phyloP scores from a whole-genome alignment of 2,888 invertebrate genomes.

The Tethea ocularis region DNA sequence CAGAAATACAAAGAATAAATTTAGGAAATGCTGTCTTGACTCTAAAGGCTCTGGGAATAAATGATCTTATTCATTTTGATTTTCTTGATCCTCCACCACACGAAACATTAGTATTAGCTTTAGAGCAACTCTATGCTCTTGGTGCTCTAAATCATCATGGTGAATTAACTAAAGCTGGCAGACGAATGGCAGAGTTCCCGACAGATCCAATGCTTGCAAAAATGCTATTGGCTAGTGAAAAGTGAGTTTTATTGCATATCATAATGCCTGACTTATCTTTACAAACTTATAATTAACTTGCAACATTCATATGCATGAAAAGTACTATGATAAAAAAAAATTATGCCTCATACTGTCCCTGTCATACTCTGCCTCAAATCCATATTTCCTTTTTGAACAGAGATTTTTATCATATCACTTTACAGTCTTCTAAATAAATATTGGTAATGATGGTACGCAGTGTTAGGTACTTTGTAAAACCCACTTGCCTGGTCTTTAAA shows the following conservation, averaged over 20 bases:
- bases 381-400: no score
- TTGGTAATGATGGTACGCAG: no score
- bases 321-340: no score
- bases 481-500: no score
- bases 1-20: conserved; percentile 99
- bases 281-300: no score
- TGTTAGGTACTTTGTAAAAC: no score
- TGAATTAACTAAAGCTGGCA: conserved; percentile 97
- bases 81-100: conserved; percentile 99
- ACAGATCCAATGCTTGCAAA: conserved; percentile 99
- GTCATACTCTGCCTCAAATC: no score
- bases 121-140: conserved; percentile 98
- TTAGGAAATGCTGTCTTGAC: conserved; percentile 98
- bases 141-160: conserved; percentile 99
- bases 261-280: neutral
- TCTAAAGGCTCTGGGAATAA: conserved; percentile 97
- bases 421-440: no score
- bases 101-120: conserved; percentile 94
- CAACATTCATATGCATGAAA: no score
- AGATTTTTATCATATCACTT: no score
- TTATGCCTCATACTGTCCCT: no score
- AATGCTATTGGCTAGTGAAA: conserved; percentile 98
- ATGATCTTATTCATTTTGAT: conserved; percentile 99
- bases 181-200: conserved; percentile 99
- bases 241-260: conserved; percentile 81